These are phyloP conservation scores for Hafferia zeledoni DNA, from an alignment of 2,797 vertebrate genomes.

Conservation along the genomic window DNA sequence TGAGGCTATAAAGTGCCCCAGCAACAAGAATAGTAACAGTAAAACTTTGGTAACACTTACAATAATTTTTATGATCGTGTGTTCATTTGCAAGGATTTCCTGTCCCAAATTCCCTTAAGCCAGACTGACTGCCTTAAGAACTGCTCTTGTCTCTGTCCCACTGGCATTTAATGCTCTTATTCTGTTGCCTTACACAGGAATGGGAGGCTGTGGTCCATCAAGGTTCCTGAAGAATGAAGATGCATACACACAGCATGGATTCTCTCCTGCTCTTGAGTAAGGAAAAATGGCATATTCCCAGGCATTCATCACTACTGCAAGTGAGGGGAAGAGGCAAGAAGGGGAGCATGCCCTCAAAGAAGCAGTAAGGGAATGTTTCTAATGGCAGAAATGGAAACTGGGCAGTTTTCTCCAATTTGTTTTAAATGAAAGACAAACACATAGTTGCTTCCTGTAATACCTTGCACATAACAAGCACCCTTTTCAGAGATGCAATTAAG, in stretches of 20 bases:
- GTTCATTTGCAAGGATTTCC: not conserved
- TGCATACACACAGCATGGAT: not conserved
- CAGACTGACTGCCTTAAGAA: not conserved
- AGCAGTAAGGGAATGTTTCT: not conserved
- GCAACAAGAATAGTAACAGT: not conserved
- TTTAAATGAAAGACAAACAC: not conserved
- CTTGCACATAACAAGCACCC: not conserved
- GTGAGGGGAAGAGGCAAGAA: not conserved
- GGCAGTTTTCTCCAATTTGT: not conserved
- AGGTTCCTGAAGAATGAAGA: not conserved
- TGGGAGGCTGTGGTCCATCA: not conserved
- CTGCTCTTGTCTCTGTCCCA: not conserved
- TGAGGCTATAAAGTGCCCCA: not conserved
- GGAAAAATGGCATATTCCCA: not conserved
- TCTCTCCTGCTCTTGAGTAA: not conserved
- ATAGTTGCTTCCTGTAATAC: not conserved
- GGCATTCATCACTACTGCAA: not conserved
- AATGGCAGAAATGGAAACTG: not conserved
- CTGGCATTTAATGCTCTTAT: not conserved
- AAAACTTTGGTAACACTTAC: fast-evolving
- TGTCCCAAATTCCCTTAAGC: not conserved
- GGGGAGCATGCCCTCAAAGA: not conserved
- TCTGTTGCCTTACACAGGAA: not conserved
- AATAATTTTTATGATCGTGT: not conserved
- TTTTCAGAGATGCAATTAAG: not conserved